Percentiles rank a stretch among this genome's conserved stretches.
Conservation (phyloP, 2,113 vertebrate species). For the Lathamus discolor region DNA sequence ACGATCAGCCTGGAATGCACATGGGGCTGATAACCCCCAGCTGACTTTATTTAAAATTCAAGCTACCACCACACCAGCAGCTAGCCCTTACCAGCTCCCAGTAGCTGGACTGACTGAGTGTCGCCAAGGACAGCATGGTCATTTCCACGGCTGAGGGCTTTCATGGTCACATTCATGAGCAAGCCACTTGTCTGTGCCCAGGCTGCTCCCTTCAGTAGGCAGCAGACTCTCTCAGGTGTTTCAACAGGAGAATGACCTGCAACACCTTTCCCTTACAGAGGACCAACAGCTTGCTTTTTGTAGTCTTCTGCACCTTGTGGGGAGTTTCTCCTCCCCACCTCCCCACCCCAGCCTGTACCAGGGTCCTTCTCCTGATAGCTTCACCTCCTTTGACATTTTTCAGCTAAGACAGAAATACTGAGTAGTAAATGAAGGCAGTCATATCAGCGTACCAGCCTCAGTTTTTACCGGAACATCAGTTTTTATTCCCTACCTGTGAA, state of each 20-base stretch:
- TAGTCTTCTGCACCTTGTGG: not conserved
- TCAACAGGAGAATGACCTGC: not conserved
- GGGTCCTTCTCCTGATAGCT: not conserved
- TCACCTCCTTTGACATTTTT: not conserved
- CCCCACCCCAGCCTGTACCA: not conserved
- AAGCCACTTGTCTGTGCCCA: rapidly evolving
- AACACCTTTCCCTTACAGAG: not conserved
- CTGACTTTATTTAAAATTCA: not conserved
- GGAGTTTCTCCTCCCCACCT: not conserved
- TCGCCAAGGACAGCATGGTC: rapidly evolving
- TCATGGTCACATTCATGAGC: rapidly evolving
- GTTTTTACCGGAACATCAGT: not conserved
- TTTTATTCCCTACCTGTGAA: not conserved
- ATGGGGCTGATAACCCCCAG: not conserved
- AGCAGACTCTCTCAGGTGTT: not conserved
- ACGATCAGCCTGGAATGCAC: not conserved
- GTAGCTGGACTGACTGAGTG: not conserved
- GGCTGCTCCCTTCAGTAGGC: not conserved
- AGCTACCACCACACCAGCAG: not conserved
- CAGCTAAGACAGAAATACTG: not conserved
- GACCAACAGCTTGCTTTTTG: not conserved
- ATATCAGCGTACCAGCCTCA: not conserved
- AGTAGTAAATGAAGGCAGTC: not conserved
- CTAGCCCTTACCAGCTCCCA: not conserved
- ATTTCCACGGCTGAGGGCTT: not conserved